phyloP scores from a whole-genome alignment of 2,113 vertebrate genomes.

The Pterocles burchelli region DNA sequence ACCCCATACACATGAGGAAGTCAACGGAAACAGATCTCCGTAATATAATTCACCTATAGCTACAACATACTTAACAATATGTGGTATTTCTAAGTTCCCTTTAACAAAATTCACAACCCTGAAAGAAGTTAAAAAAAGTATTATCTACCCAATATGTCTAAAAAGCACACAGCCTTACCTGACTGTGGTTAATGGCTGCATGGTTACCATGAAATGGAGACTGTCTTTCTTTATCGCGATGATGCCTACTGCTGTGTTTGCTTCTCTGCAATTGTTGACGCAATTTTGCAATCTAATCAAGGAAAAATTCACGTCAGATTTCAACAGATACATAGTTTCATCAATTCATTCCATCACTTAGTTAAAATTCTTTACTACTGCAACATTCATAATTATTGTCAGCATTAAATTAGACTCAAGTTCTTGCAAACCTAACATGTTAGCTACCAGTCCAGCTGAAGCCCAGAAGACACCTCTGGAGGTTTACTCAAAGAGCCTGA shows the following conservation, averaged over 20 bases:
- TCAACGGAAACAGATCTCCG: neutral
- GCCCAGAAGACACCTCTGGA: neutral
- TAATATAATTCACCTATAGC: neutral
- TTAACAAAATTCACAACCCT: neutral
- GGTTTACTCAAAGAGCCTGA: neutral
- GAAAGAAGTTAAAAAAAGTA: neutral
- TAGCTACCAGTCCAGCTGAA: neutral
- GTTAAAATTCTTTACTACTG: neutral
- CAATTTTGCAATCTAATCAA: slow-evolving; percentile 91
- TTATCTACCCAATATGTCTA: neutral
- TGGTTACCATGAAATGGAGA: slow-evolving; percentile 98
- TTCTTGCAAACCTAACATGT: neutral
- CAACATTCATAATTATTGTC: neutral
- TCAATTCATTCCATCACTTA: neutral
- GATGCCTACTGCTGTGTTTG: slow-evolving; percentile 98
- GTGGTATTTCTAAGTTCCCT: neutral
- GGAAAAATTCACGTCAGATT: neutral
- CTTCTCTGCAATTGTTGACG: slow-evolving; percentile 97
- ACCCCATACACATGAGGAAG: neutral
- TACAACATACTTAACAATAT: neutral
- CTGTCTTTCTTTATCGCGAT: slow-evolving; percentile 96
- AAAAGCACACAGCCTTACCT: slow-evolving; percentile 77
- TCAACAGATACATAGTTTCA: neutral
- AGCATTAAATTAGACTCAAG: neutral
- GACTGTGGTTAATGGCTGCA: slow-evolving; percentile 91